Evolutionary conservation across 1,140 invertebrate genomes (phyloP), one percentile per base, ranked within the genome.

Genomic region (Chelonus insularis): DNA sequence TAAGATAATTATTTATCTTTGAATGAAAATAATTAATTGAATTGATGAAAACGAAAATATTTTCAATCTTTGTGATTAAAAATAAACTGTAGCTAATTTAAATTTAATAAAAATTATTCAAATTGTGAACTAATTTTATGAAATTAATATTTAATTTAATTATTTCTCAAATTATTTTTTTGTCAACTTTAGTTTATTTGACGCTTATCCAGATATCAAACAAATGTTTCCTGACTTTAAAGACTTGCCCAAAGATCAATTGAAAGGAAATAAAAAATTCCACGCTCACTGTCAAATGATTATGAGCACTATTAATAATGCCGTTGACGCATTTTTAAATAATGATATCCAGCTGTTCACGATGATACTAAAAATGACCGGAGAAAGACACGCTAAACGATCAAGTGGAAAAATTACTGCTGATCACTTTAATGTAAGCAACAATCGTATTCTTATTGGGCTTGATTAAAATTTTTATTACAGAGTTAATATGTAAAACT

Each of bases 181-280:
- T 41, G 6, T 61, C 34, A 23, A 16, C 62, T 52, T 25, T 76
- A 91, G 89, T 72, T 86, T 87, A 55, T 89, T 91, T 71, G 75
- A 76, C 47, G 79, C 81, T 16, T 78, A 87, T 75, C 89, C 89
- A 1, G 76, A 88, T 4, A 79, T 86, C 36, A 84, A 86, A 63
- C 69, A 84, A 6, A 74, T 81, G 48, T 91, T 91, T 71, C 75
- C 74, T 29, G 76, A 79, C 48, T 86, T 91, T 56, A 83, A 79
- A 66, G 83, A 86, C 11, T 55, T 86, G 1, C 76, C 85, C 0
- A 56, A 83, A 6, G 80, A 86, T 0, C 82, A 89, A 60, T 78
- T 89, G 57, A 47, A 73, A 1, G 64, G 68, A 0, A 88, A 87
- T 70, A 81, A 58, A 50, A 69, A 62, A 55, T 71, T 71, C 55